These are phyloP conservation scores for Drosophila repletoides DNA, from an alignment of 1,140 invertebrate species.

Conservation along the genomic window DNA sequence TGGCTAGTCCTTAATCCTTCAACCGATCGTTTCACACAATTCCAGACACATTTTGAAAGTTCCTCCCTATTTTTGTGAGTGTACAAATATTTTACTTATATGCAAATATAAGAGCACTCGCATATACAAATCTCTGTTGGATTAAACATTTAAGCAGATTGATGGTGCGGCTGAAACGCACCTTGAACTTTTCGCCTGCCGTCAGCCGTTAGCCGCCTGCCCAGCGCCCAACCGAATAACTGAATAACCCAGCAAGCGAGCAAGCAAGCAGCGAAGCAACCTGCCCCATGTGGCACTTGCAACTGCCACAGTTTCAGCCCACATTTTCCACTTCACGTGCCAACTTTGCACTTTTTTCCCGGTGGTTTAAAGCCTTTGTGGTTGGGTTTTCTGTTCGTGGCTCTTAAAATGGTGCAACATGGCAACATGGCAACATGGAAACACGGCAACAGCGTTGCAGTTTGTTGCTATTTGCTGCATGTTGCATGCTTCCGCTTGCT, in stretches of 20 bases:
- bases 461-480: no score
- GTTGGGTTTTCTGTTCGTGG: constrained; percentile 17
- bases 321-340: constrained; percentile 37
- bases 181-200: constrained; percentile 58
- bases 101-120: constrained; percentile 11
- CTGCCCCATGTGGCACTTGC: background rate
- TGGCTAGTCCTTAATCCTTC: no score
- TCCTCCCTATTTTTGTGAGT: background rate
- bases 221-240: background rate
- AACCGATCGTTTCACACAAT: no score
- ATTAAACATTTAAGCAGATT: constrained; percentile 80
- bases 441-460: constrained; percentile 45
- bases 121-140: constrained; percentile 63
- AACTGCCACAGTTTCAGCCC: constrained; percentile 16
- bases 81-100: background rate
- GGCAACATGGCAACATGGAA: background rate
- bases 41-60: no score
- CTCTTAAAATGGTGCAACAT: constrained; percentile 17
- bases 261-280: no score
- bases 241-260: no score
- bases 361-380: constrained; percentile 27
- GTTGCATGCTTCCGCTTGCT: no score
- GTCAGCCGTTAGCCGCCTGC: background rate
- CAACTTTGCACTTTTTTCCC: constrained; percentile 24
- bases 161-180: constrained; percentile 55